Conservation (phyloP, 1,140 invertebrate species). For the Phenacoccus solenopsis region DNA sequence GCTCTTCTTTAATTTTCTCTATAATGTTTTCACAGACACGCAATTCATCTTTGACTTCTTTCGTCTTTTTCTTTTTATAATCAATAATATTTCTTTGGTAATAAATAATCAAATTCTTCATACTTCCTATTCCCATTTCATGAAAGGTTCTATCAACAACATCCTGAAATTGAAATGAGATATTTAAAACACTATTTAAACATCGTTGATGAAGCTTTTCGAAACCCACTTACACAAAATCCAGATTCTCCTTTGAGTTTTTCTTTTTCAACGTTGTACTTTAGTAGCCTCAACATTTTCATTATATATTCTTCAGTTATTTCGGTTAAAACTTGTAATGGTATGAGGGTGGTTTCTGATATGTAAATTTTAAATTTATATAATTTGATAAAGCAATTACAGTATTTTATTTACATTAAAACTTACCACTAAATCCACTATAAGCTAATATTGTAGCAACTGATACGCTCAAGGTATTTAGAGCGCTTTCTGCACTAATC, state of each 20-base stretch:
- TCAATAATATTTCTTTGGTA: neutral
- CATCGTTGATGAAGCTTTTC: neutral
- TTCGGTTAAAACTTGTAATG: neutral
- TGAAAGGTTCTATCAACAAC: constrained; percentile 4
- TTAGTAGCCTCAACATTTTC: neutral
- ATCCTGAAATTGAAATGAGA: neutral
- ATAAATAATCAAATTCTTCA: neutral
- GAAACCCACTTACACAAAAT: neutral
- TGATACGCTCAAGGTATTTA: neutral
- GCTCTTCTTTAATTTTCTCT: neutral
- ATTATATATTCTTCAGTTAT: neutral
- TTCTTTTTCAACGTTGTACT: neutral
- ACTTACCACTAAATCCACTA: neutral
- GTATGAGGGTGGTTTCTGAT: neutral
- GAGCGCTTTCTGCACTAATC: neutral
- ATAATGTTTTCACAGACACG: neutral
- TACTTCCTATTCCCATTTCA: neutral
- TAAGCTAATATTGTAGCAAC: neutral
- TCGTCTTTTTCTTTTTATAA: neutral
- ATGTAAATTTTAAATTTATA: neutral
- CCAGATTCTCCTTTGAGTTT: neutral
- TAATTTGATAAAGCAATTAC: neutral
- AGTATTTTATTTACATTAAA: neutral
- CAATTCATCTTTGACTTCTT: neutral
- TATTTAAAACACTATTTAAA: neutral